Percentiles rank a stretch among this genome's conserved stretches.
These are phyloP conservation scores for Rhinichthys osculus DNA, from an alignment of 2,797 vertebrate species.

Conservation along the genomic window DNA sequence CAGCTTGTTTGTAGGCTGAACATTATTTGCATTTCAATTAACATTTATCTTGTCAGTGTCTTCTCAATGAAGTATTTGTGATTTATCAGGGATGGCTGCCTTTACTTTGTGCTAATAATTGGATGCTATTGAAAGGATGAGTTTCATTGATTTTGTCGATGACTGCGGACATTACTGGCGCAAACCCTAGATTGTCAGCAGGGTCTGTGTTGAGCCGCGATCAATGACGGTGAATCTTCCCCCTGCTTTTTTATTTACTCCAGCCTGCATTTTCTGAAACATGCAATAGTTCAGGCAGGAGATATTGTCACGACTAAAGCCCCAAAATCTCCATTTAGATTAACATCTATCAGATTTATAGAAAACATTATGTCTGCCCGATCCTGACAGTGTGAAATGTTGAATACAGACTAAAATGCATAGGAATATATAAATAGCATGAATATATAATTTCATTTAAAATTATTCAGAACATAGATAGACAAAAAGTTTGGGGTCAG, in stretches of 20 bases:
- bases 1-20: conserved; percentile 30
- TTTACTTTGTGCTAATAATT: conserved; percentile 97
- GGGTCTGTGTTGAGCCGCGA: conserved; percentile 87
- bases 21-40: conserved; percentile 81
- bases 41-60: conserved; percentile 83
- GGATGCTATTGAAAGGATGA: conserved; percentile 98
- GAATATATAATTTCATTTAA: neutral
- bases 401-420: neutral
- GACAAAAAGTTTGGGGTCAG: neutral
- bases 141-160: conserved; percentile 96
- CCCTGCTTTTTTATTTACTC: conserved; percentile 86
- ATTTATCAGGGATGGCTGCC: conserved; percentile 88
- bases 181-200: conserved; percentile 88
- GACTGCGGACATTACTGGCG: conserved; percentile 90
- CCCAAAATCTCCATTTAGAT: conserved; percentile 1
- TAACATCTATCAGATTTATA: neutral
- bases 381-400: neutral
- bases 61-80: conserved; percentile 88
- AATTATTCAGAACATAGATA: too few species aligned
- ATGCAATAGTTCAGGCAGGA: conserved; percentile 80
- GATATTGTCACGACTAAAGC: conserved; percentile 82
- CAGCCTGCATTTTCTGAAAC: conserved; percentile 89
- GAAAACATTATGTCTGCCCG: neutral
- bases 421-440: neutral
- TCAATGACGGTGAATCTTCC: conserved; percentile 91